Evolutionary conservation across 2,113 vertebrate species (phyloP).

Genomic region (Epinephelus fuscoguttatus): DNA sequence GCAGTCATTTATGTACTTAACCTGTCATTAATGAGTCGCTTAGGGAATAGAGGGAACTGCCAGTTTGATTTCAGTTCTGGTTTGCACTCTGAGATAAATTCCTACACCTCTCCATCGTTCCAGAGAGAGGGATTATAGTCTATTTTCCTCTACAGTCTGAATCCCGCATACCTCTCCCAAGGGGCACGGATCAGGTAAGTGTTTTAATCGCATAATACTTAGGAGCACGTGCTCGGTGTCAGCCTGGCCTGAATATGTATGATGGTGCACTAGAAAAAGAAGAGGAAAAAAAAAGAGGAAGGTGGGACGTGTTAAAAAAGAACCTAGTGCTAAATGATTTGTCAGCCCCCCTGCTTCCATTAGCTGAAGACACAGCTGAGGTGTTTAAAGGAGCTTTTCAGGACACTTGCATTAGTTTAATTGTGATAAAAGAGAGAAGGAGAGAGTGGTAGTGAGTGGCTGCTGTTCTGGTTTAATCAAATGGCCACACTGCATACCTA

Average conservation of each 20-base stretch:
- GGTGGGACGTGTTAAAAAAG: conserved; percentile 18
- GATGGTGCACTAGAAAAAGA: conserved; percentile 24
- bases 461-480: conserved; percentile 69
- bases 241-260: conserved; percentile 68
- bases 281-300: not conserved
- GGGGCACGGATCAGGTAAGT: conserved; percentile 74
- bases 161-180: conserved; percentile 59
- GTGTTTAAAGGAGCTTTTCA: conserved; percentile 50
- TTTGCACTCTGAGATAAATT: conserved; percentile 67
- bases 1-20: conserved; percentile 82
- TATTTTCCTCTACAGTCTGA: conserved; percentile 64
- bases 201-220: conserved; percentile 75
- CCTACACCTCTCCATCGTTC: conserved; percentile 49
- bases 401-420: conserved; percentile 57
- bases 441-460: conserved; percentile 49
- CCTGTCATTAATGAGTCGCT: conserved; percentile 85
- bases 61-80: conserved; percentile 72
- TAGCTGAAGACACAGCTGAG: conserved; percentile 44
- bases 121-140: conserved; percentile 72
- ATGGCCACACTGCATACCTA: conserved; percentile 53
- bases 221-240: conserved; percentile 56
- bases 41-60: conserved; percentile 78
- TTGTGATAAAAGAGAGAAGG: conserved; percentile 29
- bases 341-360: conserved; percentile 23
- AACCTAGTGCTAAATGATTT: conserved; percentile 39